phyloP scores from a whole-genome alignment of 2,797 vertebrate species.

The Botia almorhae region DNA sequence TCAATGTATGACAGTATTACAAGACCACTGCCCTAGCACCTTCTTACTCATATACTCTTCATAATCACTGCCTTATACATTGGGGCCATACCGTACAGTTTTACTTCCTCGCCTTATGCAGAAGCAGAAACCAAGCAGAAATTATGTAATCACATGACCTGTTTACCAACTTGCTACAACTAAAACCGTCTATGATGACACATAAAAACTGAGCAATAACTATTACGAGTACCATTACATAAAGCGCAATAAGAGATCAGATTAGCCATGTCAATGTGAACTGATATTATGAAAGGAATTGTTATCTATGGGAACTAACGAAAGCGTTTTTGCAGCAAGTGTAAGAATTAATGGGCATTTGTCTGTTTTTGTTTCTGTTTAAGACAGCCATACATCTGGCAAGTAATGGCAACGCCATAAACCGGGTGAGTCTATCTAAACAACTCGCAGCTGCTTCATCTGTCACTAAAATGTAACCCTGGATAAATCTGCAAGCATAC shows the following conservation, averaged over 20 bases:
- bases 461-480: neutral
- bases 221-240: too few species aligned
- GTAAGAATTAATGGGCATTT: neutral
- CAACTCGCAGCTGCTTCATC: neutral
- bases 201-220: neutral
- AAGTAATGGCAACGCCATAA: slow-evolving; percentile 4
- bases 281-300: neutral
- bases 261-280: neutral
- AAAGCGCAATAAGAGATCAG: neutral
- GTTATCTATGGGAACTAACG: neutral
- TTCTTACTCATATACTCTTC: neutral
- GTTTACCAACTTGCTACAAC: too few species aligned
- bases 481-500: slow-evolving; percentile 69
- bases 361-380: neutral
- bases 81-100: neutral
- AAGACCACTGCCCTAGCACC: neutral
- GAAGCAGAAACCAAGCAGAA: neutral
- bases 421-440: neutral
- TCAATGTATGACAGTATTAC: neutral
- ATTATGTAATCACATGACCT: neutral
- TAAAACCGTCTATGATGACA: neutral
- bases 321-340: neutral
- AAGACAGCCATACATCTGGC: neutral
- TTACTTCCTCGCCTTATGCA: neutral
- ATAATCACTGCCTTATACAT: neutral